Base-by-base conservation (phyloP, 1,140 invertebrate species). In the Lordiphosa stackelbergi region DNA sequence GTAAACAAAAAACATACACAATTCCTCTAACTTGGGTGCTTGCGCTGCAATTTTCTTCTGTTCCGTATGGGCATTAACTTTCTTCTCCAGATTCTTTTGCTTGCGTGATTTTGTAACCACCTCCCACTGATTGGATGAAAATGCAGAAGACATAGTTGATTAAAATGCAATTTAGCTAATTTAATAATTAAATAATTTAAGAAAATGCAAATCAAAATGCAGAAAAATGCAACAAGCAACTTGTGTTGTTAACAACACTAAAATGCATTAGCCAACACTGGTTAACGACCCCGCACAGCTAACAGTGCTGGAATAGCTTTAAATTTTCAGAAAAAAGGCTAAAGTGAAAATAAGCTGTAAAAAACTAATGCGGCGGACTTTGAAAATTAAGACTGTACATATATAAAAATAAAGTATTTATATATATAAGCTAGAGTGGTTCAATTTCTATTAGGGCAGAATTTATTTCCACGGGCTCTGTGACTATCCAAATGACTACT, bases 31-130 rank as follows among this genome's bases (percentile, higher is more conserved):
- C 89, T 91, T 92, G 2, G 91, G 91, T 47, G 91, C 90, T 45
- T 92, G 91, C 46, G 89, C 89, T 69, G 89, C 90, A 51, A 89
- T 89, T 54, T 92, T 89, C 77, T 92, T 90, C 70, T 89, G 88
- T 46, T 84, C 66, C 58, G 89, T 88, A 38, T 87, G 88, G 31
- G 83, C 89, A 3, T 24, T 52, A 3, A 87, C 65, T 40, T 87
- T 87, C 42, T 84, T 87, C n/a, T 87, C 85, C 2, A 87, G 51
- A 79, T 89, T 90, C 69, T 92, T 92, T 40, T 92, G 91, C 64
- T 93, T 93, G 66, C 93, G 93, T 52, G 89, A 92, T 78, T 92
- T 93, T 37, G 91, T 90, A 57, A 95, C 93, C 71, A 94, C 90
- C 93, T 94, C 93, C 93, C 93, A 95, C 83, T 93, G 92, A 51